Evolutionary conservation across 92 coral and sea anemone species (phyloP).

Genomic region (Blastomussa wellsi): DNA sequence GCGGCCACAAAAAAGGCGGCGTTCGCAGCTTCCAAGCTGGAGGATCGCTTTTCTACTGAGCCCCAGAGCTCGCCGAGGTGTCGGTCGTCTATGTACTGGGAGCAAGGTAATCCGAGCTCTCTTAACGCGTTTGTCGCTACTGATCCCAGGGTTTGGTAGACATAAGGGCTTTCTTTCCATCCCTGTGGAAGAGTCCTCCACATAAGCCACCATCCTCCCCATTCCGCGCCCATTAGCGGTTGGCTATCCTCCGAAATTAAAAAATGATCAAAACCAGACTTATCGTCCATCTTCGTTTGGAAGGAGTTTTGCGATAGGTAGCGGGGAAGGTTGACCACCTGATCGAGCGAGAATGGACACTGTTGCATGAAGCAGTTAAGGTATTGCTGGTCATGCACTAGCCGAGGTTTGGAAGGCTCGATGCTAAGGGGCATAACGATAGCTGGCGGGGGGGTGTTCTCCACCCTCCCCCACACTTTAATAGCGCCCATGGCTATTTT

Average conservation of each 20-base stretch:
- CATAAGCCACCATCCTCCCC: slow-evolving; percentile 55
- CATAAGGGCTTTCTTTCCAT: slow-evolving; percentile 34
- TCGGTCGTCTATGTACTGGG: slow-evolving; percentile 43
- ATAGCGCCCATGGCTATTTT: slow-evolving; percentile 39
- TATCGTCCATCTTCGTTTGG: too few relatives aligned
- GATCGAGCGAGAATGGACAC: slow-evolving; percentile 39
- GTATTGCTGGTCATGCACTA: slow-evolving; percentile 10
- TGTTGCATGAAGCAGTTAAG: too few relatives aligned
- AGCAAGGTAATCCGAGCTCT: slow-evolving; percentile 29
- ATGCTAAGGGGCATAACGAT: too few relatives aligned
- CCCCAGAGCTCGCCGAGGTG: slow-evolving; percentile 48
- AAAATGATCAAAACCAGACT: slow-evolving; percentile 51
- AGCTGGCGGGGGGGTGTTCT: too few relatives aligned
- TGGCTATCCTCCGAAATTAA: slow-evolving; percentile 15
- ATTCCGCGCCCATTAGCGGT: slow-evolving; percentile 45
- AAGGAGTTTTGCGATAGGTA: slow-evolving; percentile 12
- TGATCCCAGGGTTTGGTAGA: slow-evolving; percentile 40
- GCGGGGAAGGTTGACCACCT: slow-evolving; percentile 34
- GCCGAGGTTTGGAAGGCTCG: too few relatives aligned
- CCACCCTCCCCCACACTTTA: slow-evolving; percentile 10
- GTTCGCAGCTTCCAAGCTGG: slow-evolving; percentile 31
- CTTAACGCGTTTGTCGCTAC: slow-evolving; percentile 36
- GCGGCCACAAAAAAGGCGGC: slow-evolving; percentile 42
- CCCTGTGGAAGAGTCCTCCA: slow-evolving; percentile 39
- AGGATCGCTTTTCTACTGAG: not conserved